Conservation (phyloP, 2,888 invertebrate species). For the Oasisia sp. region DNA sequence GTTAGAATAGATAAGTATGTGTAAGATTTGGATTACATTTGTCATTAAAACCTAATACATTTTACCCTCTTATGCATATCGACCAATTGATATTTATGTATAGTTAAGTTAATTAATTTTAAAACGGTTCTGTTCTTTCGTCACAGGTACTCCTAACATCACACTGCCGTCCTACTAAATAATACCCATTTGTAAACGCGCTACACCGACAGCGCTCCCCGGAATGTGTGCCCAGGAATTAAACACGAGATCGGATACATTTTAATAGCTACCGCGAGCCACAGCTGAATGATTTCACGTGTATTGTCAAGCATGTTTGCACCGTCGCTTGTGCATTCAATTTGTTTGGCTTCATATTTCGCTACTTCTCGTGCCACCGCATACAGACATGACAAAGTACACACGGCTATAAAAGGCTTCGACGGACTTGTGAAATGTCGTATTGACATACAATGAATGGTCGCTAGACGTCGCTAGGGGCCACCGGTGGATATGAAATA, state of each 20-base stretch:
- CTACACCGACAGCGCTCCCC: background rate
- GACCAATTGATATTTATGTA: background rate
- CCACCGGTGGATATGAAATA: background rate
- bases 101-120: background rate
- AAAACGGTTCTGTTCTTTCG: background rate
- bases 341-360: background rate
- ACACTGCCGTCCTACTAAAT: background rate
- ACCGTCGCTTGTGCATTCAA: background rate
- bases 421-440: background rate
- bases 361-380: background rate
- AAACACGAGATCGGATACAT: background rate
- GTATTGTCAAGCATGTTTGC: background rate
- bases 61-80: background rate
- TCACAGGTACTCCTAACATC: background rate
- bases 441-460: background rate
- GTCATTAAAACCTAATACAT: background rate
- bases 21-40: too few relatives aligned
- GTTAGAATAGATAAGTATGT: too few relatives aligned
- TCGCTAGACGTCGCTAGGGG: background rate
- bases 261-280: background rate
- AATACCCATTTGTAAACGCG: background rate
- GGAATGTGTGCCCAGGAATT: background rate
- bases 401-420: background rate
- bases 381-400: background rate
- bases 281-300: background rate